Evolutionary conservation across 2,113 vertebrate genomes (phyloP).

Genomic region (Seriola aureovittata): DNA sequence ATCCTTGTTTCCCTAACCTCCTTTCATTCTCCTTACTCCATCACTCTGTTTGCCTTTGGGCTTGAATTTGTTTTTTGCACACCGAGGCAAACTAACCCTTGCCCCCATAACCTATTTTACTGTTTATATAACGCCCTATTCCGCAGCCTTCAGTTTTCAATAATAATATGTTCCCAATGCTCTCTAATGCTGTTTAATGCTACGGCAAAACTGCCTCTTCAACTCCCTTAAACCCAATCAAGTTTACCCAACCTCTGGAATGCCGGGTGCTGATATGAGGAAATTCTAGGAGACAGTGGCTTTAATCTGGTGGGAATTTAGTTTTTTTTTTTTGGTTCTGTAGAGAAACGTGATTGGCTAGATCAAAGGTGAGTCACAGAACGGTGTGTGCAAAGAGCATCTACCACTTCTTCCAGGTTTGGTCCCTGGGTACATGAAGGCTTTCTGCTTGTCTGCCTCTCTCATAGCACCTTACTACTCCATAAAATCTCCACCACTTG

Average conservation of each 20-base stretch:
- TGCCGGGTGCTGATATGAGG: conserved; percentile 26
- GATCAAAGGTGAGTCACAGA: not conserved
- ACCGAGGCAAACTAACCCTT: conserved; percentile 22
- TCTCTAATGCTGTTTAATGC: conserved; percentile 46
- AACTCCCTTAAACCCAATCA: conserved; percentile 30
- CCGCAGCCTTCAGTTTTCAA: not conserved
- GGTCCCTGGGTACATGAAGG: not conserved
- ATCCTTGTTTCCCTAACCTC: not conserved
- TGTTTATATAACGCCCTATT: conserved; percentile 28
- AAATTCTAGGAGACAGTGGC: conserved; percentile 5
- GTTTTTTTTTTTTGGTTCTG: not conserved
- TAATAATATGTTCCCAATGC: conserved; percentile 47
- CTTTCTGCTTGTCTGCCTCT: not conserved
- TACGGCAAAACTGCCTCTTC: conserved; percentile 1
- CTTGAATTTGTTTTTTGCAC: conserved; percentile 20
- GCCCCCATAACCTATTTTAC: conserved; percentile 23
- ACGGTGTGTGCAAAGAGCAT: not conserved
- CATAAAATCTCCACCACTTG: not conserved
- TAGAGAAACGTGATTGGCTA: conserved; percentile 7
- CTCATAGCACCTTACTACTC: not conserved
- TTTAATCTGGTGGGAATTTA: conserved; percentile 2
- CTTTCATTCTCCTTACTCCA: not conserved
- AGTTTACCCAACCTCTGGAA: conserved; percentile 23
- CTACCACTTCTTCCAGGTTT: not conserved
- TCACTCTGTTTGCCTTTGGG: not conserved